Evolutionary conservation across 1,140 invertebrate species (phyloP).

Genomic region (Platyura marginata): DNA sequence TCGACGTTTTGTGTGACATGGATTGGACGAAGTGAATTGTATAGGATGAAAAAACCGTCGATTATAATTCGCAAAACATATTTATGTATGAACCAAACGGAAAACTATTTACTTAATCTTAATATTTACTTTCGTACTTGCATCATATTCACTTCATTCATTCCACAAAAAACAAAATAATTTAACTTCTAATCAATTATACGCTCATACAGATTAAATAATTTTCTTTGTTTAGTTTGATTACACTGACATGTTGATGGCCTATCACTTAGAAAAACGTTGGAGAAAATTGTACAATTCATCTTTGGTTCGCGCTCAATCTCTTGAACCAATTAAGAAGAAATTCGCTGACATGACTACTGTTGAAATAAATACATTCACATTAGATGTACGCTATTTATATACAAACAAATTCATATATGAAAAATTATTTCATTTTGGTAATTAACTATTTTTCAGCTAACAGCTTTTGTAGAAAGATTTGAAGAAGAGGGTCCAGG

Average conservation of each 20-base stretch:
- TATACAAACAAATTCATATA: background rate
- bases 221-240: conserved; percentile 14
- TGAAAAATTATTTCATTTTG: background rate
- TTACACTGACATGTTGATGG: conserved; percentile 26
- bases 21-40: too few relatives aligned
- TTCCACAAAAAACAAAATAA: too few relatives aligned
- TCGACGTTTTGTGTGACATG: too few relatives aligned
- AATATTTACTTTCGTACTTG: too few relatives aligned
- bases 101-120: too few relatives aligned
- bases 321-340: conserved; percentile 49
- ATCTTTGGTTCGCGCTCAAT: conserved; percentile 42
- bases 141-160: too few relatives aligned
- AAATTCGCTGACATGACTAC: conserved; percentile 61
- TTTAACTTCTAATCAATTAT: too few relatives aligned
- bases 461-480: conserved; percentile 46
- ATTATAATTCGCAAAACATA: too few relatives aligned
- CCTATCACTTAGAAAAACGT: conserved; percentile 37
- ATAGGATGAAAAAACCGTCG: too few relatives aligned
- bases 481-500: conserved; percentile 59
- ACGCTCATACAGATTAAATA: too few relatives aligned
- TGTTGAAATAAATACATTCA: conserved; percentile 52
- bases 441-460: conserved; percentile 7
- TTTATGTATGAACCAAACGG: too few relatives aligned
- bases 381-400: conserved; percentile 26
- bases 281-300: conserved; percentile 48